phyloP scores from a whole-genome alignment of 2,888 invertebrate genomes.

The Gymnoscelis rufifasciata region DNA sequence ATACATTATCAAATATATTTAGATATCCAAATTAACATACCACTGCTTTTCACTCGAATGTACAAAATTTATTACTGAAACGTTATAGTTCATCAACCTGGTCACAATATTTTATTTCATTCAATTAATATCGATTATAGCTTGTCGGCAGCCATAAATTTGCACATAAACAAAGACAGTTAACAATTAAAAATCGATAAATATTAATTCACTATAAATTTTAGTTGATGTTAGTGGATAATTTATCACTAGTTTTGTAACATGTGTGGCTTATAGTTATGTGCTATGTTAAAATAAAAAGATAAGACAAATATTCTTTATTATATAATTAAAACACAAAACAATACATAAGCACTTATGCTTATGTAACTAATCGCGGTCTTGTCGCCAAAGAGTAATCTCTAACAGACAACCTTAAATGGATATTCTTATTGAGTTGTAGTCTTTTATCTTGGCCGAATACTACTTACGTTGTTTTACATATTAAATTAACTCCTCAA shows the following conservation, averaged over 20 bases:
- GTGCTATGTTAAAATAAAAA: neutral
- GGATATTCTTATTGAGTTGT: no score
- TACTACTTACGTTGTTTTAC: no score
- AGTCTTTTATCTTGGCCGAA: no score
- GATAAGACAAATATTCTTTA: neutral
- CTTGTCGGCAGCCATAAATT: conserved; percentile 29
- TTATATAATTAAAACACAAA: no score
- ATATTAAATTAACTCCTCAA: no score
- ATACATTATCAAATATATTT: no score
- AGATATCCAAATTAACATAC: no score
- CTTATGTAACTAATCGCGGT: no score
- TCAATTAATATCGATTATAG: conserved; percentile 23
- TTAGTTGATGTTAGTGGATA: conserved; percentile 53
- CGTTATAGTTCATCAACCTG: conserved; percentile 25
- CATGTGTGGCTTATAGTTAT: neutral
- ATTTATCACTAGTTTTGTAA: conserved; percentile 39
- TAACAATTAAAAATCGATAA: conserved; percentile 52
- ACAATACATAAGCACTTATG: no score
- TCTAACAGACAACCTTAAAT: no score
- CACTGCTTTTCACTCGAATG: no score
- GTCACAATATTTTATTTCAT: conserved; percentile 25
- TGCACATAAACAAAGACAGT: conserved; percentile 36
- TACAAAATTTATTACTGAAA: conserved; percentile 4
- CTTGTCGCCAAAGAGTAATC: no score
- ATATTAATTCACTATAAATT: conserved; percentile 53